Evolutionary conservation across 2,797 vertebrate genomes (phyloP).

Genomic region (Hylomyscus alleni): DNA sequence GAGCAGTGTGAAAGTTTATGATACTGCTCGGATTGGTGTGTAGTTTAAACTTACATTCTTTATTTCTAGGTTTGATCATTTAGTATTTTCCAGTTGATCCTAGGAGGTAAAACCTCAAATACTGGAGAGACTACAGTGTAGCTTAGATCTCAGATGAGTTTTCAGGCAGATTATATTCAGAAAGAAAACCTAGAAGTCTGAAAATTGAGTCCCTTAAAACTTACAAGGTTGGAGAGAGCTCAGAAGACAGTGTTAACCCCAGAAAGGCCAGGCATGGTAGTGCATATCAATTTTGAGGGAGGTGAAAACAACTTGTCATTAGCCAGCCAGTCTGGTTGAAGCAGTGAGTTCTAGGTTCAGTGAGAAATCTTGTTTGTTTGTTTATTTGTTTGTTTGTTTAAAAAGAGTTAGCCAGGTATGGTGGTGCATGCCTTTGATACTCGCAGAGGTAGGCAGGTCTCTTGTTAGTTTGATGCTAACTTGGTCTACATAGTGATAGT

Average conservation of each 20-base stretch:
- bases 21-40: neutral
- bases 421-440: neutral
- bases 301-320: neutral
- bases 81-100: neutral
- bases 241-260: neutral
- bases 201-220: slow-evolving; percentile 35
- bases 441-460: neutral
- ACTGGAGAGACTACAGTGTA: neutral
- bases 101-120: neutral
- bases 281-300: neutral
- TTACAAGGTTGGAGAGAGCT: neutral
- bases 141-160: neutral
- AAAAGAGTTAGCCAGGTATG: neutral
- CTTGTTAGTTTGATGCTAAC: neutral
- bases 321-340: neutral
- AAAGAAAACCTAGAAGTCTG: slow-evolving; percentile 48
- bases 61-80: neutral
- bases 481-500: neutral
- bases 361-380: neutral
- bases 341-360: neutral
- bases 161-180: slow-evolving; percentile 12
- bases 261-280: neutral
- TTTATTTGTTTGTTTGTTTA: too few relatives aligned
- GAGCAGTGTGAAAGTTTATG: neutral
- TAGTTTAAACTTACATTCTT: neutral